Evolutionary conservation across 2,888 invertebrate genomes (phyloP), one percentile per base, ranked within the genome.

Genomic region (Caenorhabditis sulstoni): DNA sequence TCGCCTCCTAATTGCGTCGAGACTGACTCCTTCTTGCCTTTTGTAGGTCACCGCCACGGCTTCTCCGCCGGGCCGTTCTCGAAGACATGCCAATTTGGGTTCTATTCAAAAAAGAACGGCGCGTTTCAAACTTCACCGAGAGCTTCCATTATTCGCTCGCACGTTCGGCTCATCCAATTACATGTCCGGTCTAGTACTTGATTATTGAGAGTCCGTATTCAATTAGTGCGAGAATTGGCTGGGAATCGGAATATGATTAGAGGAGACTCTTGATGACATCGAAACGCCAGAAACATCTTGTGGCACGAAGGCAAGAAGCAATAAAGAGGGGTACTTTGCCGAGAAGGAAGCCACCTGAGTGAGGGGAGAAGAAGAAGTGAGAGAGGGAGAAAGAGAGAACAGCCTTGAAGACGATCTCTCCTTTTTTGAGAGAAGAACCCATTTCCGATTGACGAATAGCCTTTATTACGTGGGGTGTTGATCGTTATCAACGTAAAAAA

Each of bases 11-110:
- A 58, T 62, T 66, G 58, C 76, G 57, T 59, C 59, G 67, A 57
- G 70, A 71, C 41, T 59, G 55, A 66, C 66, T 66, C 29, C 29
- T 29, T 29, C 29, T 29, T 7, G n/a, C 55, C 61, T 62, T 71
- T 62, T 71, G 52, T 71, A 71, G 70, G 70, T 71, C 70, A 71
- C n/a, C n/a, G 41, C n/a, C 41, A 29, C 35, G 35, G 45, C 22
- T 29, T 29, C 50, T 12, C 20, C 22, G 47, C 57, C 45, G 44
- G 66, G 47, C 55, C 45, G 20, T 66, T 14, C 47, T 35, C 35
- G 14, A 49, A 29, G n/a, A 16, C 8, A 29, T 12, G 52, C n/a
- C 57, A 57, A 57, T 57, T 57, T 59, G 45, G 44, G 50, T 47
- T 47, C 45, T 57, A 52, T 64, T 37, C 55, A 55, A n/a, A 35